phyloP scores from a whole-genome alignment of 2,888 invertebrate species.

The Heliothis peltigera region DNA sequence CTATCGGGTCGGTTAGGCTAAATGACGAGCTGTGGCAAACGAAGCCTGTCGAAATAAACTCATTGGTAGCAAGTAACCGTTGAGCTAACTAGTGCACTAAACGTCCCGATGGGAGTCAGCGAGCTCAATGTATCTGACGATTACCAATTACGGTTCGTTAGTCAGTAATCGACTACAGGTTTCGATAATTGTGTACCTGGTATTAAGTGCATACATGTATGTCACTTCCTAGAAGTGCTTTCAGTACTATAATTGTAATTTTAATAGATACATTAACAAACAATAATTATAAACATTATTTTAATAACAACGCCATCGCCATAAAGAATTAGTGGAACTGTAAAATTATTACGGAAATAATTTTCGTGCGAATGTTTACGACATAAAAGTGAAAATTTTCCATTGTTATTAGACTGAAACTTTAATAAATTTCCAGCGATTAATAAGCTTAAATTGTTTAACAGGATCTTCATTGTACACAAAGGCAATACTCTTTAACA shows the following conservation, averaged over 20 bases:
- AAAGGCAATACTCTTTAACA: conserved; percentile 32
- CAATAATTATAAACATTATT: neutral
- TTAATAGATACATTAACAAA: too few species aligned
- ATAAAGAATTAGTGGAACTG: neutral
- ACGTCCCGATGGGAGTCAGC: conserved; percentile 21
- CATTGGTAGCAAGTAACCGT: conserved; percentile 43
- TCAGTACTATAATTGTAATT: neutral
- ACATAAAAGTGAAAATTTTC: conserved; percentile 1
- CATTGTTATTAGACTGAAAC: conserved; percentile 15
- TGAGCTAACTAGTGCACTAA: conserved; percentile 14
- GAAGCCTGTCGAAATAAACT: conserved; percentile 37
- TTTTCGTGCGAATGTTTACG: neutral
- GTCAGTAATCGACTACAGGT: neutral
- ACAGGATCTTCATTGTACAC: conserved; percentile 38
- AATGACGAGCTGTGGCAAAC: conserved; percentile 32
- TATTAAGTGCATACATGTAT: conserved; percentile 1
- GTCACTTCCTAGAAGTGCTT: neutral
- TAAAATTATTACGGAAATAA: conserved; percentile 3
- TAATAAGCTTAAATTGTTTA: conserved; percentile 26
- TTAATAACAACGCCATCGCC: neutral
- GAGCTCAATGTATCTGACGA: conserved; percentile 13
- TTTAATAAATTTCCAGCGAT: conserved; percentile 15
- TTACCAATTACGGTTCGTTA: conserved; percentile 7
- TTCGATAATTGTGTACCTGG: neutral
- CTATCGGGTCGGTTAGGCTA: conserved; percentile 32